Evolutionary conservation across 1,140 invertebrate genomes (phyloP), one percentile per base, ranked within the genome.

Genomic region (Ostrea edulis): DNA sequence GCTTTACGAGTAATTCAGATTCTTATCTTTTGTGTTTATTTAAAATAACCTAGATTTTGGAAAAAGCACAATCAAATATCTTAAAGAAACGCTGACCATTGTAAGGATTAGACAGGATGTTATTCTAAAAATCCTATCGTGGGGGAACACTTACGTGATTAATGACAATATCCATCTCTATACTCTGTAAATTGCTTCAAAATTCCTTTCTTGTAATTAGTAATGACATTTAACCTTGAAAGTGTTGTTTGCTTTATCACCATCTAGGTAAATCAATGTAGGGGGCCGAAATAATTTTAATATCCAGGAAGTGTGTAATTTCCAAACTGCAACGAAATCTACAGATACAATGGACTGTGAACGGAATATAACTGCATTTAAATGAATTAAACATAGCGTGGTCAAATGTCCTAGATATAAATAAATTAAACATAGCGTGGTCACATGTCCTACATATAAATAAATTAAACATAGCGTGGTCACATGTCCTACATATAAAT

Each of bases 21-120:
- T 77, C 29, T 77, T 77, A 77, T 77, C 68, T 77, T 77, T 77
- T 77, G 25, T 77, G 29, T 29, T 29, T 29, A 35, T 77, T 77
- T 77, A 9, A 29, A 77, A 77, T 44, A 35, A 29, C 11, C 68
- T 25, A 44, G 35, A 35, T 29, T 77, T 77, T 77, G 35, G 14
- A 29, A 77, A 77, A 77, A 25, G 25, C 8, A 77, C 68, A 77
- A 77, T 35, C 5, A 17, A 77, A 11, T 11, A 77, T 25, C 14
- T 29, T 11, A 77, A n/a, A 77, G 22, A 77, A 35, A 77, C 25
- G 8, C 29, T 29, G 25, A 12, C n/a, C 29, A 29, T 14, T 77
- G 25, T 77, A 29, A 77, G 22, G 2, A 29, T 77, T 29, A 14
- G 1, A 5, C 35, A 44, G 11, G 68, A 20, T 62, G 55, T 17